Evolutionary conservation across 2,888 invertebrate genomes (phyloP).

Genomic region (Hybos culiciformis): DNA sequence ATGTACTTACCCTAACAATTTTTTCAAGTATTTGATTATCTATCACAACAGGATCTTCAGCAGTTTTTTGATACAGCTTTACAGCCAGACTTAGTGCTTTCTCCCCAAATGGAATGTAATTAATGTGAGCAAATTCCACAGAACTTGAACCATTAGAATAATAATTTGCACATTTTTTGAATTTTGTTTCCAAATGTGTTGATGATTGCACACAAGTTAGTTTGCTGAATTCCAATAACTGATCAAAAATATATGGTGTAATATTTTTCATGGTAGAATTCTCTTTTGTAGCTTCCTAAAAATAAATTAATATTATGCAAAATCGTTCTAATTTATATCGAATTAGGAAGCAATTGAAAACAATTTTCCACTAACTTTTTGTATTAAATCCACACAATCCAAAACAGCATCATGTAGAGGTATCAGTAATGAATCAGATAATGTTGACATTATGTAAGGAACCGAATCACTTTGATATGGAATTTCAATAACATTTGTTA

Average conservation of each 20-base stretch:
- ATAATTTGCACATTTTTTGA: slow-evolving; percentile 27
- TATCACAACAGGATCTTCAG: slow-evolving; percentile 55
- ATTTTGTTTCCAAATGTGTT: slow-evolving; percentile 39
- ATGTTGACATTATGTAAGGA: slow-evolving; percentile 65
- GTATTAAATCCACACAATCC: slow-evolving; percentile 75
- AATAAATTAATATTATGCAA: slow-evolving; percentile 9
- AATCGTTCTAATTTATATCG: not conserved
- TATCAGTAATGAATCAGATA: slow-evolving; percentile 66
- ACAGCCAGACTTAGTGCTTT: slow-evolving; percentile 61
- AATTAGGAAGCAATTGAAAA: too few relatives aligned
- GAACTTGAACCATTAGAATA: slow-evolving; percentile 32
- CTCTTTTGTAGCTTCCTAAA: slow-evolving; percentile 45
- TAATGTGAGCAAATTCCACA: slow-evolving; percentile 64
- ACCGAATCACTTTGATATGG: slow-evolving; percentile 69
- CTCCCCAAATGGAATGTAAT: slow-evolving; percentile 77
- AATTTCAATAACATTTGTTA: slow-evolving; percentile 64
- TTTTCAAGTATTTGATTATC: slow-evolving; percentile 57
- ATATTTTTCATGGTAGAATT: slow-evolving; percentile 45
- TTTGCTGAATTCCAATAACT: slow-evolving; percentile 50
- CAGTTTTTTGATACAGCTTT: slow-evolving; percentile 59
- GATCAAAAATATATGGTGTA: slow-evolving; percentile 53
- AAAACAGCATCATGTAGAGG: slow-evolving; percentile 73
- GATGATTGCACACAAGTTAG: slow-evolving; percentile 59
- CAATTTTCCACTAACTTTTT: slow-evolving; percentile 46
- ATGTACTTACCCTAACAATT: slow-evolving; percentile 37